These are phyloP conservation scores for Tiliacea citrago DNA, from an alignment of 2,888 invertebrate genomes.

Conservation along the genomic window DNA sequence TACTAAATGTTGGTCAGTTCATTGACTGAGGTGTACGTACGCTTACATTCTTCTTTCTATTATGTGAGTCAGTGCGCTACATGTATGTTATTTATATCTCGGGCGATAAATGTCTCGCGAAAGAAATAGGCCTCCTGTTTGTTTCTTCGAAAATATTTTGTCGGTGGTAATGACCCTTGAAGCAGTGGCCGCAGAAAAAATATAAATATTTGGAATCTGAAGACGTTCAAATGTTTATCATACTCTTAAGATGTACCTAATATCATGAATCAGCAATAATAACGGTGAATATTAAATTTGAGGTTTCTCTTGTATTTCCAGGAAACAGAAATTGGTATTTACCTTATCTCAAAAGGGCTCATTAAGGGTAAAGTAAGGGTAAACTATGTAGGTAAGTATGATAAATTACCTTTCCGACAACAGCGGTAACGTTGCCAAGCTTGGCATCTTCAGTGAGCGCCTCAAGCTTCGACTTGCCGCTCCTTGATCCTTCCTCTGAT, in stretches of 20 bases:
- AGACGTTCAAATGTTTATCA: background rate
- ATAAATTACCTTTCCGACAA: slow-evolving; percentile 93
- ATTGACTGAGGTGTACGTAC: slow-evolving; percentile 36
- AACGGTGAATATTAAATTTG: background rate
- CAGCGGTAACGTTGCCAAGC: slow-evolving; percentile 94
- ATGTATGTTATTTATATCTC: slow-evolving; percentile 42
- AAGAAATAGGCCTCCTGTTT: slow-evolving; percentile 24
- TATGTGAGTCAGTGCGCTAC: background rate
- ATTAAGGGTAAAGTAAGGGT: too few relatives aligned
- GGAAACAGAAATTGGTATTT: background rate
- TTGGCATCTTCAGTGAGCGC: slow-evolving; percentile 91
- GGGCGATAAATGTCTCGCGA: slow-evolving; percentile 27
- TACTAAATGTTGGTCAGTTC: slow-evolving; percentile 24
- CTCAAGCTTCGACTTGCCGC: slow-evolving; percentile 88
- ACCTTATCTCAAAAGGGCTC: background rate
- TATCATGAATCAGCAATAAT: background rate
- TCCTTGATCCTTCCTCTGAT: slow-evolving; percentile 86
- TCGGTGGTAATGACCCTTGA: slow-evolving; percentile 32
- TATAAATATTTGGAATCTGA: background rate
- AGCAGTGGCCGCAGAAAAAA: background rate
- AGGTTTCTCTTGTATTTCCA: background rate
- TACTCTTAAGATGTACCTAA: background rate
- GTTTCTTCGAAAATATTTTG: slow-evolving; percentile 31
- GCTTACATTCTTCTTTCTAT: slow-evolving; percentile 14
- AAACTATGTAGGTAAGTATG: too few relatives aligned